phyloP scores from a whole-genome alignment of 2,797 vertebrate genomes.

The Babyrousa celebensis region DNA sequence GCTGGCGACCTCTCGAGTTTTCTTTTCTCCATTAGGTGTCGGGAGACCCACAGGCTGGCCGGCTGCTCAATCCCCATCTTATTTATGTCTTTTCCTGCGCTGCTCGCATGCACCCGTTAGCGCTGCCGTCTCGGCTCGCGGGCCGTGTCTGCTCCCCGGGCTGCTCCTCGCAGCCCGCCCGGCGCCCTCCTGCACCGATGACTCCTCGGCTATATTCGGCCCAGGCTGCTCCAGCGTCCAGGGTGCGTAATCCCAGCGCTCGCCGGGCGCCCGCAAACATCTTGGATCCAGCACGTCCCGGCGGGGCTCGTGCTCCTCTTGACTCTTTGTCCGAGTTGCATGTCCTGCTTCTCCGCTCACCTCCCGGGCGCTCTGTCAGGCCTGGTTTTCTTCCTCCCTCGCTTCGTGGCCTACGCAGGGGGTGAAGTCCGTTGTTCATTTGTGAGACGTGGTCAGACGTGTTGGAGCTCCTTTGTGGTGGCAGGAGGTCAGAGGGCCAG shows the following conservation, averaged over 20 bases:
- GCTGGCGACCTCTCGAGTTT: neutral
- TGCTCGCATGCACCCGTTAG: neutral
- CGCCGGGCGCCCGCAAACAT: neutral
- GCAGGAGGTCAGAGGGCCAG: neutral
- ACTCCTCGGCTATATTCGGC: conserved; percentile 65
- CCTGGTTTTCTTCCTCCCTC: neutral
- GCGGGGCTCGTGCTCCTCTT: neutral
- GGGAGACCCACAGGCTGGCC: neutral
- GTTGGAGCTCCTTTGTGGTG: neutral
- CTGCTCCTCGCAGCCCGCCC: neutral
- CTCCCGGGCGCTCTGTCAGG: neutral
- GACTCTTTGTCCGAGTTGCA: neutral
- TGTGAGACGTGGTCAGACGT: neutral
- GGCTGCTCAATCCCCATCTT: neutral
- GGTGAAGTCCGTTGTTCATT: conserved; percentile 5
- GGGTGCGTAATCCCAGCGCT: neutral
- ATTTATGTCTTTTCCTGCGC: neutral
- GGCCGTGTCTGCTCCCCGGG: neutral
- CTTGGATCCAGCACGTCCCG: neutral
- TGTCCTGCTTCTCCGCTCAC: neutral
- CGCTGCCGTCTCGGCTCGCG: neutral
- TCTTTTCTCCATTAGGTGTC: neutral
- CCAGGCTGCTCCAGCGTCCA: conserved; percentile 24
- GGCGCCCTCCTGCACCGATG: neutral
- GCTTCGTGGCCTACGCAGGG: neutral